Evolutionary conservation across 2,888 invertebrate genomes (phyloP), one percentile per base, ranked within the genome.

Genomic region (Apotomis capreana): DNA sequence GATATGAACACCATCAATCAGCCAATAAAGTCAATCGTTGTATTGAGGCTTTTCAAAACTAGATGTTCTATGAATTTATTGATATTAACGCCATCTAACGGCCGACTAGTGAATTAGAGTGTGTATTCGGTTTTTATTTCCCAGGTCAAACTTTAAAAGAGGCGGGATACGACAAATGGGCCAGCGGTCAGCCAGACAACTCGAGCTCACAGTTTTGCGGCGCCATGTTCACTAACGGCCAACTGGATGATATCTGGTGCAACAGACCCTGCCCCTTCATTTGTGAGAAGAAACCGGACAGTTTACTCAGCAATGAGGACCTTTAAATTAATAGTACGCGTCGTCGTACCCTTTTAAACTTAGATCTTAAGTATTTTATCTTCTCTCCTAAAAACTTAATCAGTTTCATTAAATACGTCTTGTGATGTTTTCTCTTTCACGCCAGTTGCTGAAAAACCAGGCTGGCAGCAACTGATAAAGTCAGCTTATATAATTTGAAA

Each of bases 221-320:
- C 0, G 75, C 74, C 3, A 75, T 81, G 61, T 76, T 77, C 69
- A 72, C 78, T 4, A 76, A 78, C 10, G 79, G 76, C 0, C 73
- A 70, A 4, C 67, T 82, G 0, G 75, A 80, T 37, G 80, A 82
- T 51, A 55, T 78, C 1, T 75, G 77, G 74, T 83, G 83, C 36
- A 46, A 76, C 5, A 60, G 69, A 0, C 69, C 75, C 0, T 77
- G 74, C 5, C 75, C 83, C 0, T 83, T 79, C 70, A 76, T 82
- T n/a, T 83, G 84, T 36, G 82, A 81, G 67, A 82, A 78, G 68
- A 69, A 70, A 9, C 75, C 77, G 0, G 69, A 77, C 9, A 78
- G 77, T 57, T 69, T 79, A 5, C 44, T 71, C n/a, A n/a, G 61
- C 4, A 51, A 71, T n/a, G 71, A 71, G 0, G 60, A 61, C 1